Evolutionary conservation across 2,888 invertebrate genomes (phyloP), one percentile per base, ranked within the genome.

Genomic region (Scaptomyza caliginosa): DNA sequence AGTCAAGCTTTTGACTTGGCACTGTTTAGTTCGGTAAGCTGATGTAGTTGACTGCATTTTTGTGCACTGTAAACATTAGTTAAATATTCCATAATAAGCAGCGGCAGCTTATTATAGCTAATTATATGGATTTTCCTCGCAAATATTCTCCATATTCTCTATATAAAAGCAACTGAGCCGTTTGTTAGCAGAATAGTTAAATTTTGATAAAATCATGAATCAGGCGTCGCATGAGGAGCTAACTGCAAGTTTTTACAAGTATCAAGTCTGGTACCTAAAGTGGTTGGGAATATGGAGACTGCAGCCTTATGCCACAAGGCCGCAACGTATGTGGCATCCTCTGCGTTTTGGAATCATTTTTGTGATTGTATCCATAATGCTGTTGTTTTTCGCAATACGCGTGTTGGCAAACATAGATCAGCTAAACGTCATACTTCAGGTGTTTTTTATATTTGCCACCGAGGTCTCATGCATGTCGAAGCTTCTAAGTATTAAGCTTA

Each of bases 1-100:
- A 85, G 70, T 23, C 77, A 70, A 3, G 51, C 50, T 5, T 88
- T 89, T 2, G 67, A 85, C 46, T 48, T 89, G 55, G 62, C 57
- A 8, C 51, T 87, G 4, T 88, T 88, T 28, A 66, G 74, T 42
- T 72, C 88, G 63, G 89, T 88, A 52, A 67, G 89, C 74, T n/a
- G n/a, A n/a, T n/a, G n/a, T 16, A 19, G 34, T 4, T 1, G 1
- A 0, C 0, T 6, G 10, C 3, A 21, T 66, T 76, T 75, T 63
- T 16, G 16, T 36, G 4, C 71, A 68, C 40, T 79, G 86, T 60
- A 58, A 11, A 11, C 19, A 10, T 3, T n/a, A 49, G 30, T 21
- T 21, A 34, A 42, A 16, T 40, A 34, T 17, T 28, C 23, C 21
- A 48, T 66, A 66, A 74, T 60, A n/a, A 38, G 62, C 34, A 38